Conservation (phyloP, 2,113 vertebrate species). For the Psammodynastes pulverulentus region DNA sequence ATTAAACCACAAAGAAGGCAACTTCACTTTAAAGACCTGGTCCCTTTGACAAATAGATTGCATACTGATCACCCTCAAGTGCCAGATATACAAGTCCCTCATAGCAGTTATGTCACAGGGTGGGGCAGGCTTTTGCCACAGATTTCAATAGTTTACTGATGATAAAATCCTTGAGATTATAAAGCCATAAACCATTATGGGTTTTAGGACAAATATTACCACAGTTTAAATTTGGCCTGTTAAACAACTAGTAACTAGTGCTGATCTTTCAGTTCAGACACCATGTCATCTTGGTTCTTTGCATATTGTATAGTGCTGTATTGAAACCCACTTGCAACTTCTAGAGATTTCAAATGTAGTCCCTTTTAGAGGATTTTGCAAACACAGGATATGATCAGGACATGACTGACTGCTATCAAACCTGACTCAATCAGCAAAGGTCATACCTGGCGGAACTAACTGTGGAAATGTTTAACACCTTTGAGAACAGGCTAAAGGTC, state of each 20-base stretch:
- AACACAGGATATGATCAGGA: background rate
- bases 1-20: background rate
- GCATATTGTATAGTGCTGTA: background rate
- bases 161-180: background rate
- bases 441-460: background rate
- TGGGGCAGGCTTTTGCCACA: background rate
- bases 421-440: background rate
- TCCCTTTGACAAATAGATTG: background rate
- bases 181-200: background rate
- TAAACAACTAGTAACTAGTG: background rate
- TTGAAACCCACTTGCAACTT: background rate
- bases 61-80: background rate
- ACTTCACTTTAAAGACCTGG: background rate
- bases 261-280: background rate
- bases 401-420: background rate
- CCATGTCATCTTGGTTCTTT: background rate
- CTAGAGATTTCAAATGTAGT: background rate
- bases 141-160: background rate
- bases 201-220: background rate
- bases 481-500: background rate
- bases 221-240: background rate
- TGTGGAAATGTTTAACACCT: background rate
- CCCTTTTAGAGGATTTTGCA: background rate
- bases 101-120: background rate
- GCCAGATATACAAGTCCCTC: background rate